phyloP scores from a whole-genome alignment of 2,888 invertebrate species.

The Lycophotia porphyrea region DNA sequence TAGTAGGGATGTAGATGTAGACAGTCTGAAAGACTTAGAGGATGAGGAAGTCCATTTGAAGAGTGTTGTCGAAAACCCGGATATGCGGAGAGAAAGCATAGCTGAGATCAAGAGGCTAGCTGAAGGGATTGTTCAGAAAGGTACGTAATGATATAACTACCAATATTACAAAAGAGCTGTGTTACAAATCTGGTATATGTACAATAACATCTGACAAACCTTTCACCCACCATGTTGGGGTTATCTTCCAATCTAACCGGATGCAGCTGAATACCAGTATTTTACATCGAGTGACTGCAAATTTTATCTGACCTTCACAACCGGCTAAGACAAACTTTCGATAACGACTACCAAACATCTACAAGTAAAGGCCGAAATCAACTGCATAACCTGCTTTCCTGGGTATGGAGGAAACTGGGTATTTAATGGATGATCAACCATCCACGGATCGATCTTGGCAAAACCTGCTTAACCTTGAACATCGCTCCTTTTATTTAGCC shows the following conservation, averaged over 20 bases:
- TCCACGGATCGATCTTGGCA: neutral
- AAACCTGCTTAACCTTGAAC: neutral
- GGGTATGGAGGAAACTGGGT: neutral
- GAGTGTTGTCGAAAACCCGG: conserved; percentile 87
- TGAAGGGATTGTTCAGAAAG: conserved; percentile 88
- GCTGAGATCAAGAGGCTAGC: conserved; percentile 87
- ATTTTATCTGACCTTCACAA: neutral
- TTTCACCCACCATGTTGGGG: neutral
- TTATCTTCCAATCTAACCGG: neutral
- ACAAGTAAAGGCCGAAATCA: neutral
- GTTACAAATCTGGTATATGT: neutral
- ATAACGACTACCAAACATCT: neutral
- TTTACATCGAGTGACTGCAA: too few species aligned
- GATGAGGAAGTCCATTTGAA: conserved; percentile 81
- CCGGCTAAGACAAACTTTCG: neutral
- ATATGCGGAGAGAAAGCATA: conserved; percentile 87
- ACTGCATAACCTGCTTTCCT: neutral
- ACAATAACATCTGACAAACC: neutral
- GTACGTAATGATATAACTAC: neutral
- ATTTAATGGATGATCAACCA: neutral
- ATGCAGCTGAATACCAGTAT: neutral
- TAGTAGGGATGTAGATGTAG: conserved; percentile 89
- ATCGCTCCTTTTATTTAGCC: neutral
- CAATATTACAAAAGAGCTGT: neutral
- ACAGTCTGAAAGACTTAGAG: conserved; percentile 88